Evolutionary conservation across 2,113 vertebrate species (phyloP), one percentile per base, ranked within the genome.

Genomic region (Gasterosteus aculeatus): DNA sequence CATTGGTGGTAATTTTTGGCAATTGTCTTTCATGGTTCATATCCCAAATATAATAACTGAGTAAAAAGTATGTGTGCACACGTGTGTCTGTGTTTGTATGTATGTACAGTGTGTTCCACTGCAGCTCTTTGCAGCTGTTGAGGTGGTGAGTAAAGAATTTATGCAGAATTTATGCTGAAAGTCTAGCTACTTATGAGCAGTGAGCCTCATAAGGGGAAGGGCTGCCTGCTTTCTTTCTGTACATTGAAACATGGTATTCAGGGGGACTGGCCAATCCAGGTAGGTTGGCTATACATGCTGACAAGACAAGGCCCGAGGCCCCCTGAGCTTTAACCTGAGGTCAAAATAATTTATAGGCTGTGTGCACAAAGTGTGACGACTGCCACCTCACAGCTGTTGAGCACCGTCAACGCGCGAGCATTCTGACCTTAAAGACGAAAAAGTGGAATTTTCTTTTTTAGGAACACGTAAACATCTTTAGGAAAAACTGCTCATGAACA

Each of bases 111-210:
- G 63, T 44, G 77, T 15, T 19, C 62, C 42, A 69, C 72, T 88
- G 85, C 87, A 91, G 81, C 61, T 65, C 70, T 78, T 87, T 81
- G 75, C 82, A 89, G 74, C 85, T 89, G 84, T 91, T 86, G 81
- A 88, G 87, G 51, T 89, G 87, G 88, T 94, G 93, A 93, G 90
- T 91, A 91, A 92, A 89, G n/a, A n/a, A n/a, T n/a, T n/a, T n/a
- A n/a, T n/a, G n/a, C 92, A 94, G 47, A 89, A 91, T 82, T 72
- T 83, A 81, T 91, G 49, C 83, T 79, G 46, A 33, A 78, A 80
- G 71, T 80, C 51, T 51, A 82, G 75, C 46, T 81, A 60, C 75
- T 81, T 82, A 85, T 78, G 70, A 85, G 73, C 77, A 60, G 56
- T 62, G 68, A 81, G 73, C 72, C 67, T 49, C 80, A 66, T 0